These are phyloP conservation scores for Clavelina lepadiformis DNA, from an alignment of 23 tunicate species.

Conservation along the genomic window DNA sequence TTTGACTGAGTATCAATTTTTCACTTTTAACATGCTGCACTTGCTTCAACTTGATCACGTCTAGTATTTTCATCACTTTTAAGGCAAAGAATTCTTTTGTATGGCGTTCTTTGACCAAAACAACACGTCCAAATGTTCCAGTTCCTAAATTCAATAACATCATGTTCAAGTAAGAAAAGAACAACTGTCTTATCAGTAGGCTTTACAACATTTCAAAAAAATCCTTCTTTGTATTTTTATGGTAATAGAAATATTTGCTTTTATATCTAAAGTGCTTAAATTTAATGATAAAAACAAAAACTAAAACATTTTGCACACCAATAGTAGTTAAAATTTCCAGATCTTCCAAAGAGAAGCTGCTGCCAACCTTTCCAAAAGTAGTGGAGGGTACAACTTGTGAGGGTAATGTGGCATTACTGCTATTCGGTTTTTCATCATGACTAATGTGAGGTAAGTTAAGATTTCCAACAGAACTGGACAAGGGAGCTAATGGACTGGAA, in stretches of 20 bases:
- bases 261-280: too few species aligned
- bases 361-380: constrained; percentile 17
- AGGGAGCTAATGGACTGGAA: too few species aligned
- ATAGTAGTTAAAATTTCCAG: constrained; percentile 42
- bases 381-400: neutral
- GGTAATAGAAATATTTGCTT: too few species aligned
- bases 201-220: too few species aligned
- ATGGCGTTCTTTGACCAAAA: constrained; percentile 50
- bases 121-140: constrained; percentile 82
- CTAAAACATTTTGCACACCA: constrained; percentile 5
- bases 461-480: constrained; percentile 26
- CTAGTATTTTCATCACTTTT: constrained; percentile 67
- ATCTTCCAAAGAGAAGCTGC: constrained; percentile 12
- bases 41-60: constrained; percentile 49
- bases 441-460: constrained; percentile 39
- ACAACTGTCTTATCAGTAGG: too few species aligned
- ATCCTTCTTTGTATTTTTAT: too few species aligned
- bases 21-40: constrained; percentile 69
- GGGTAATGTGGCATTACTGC: neutral
- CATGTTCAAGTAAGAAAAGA: too few species aligned
- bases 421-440: neutral
- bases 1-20: constrained; percentile 35
- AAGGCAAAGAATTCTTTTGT: constrained; percentile 62
- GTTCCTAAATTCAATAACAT: too few species aligned
- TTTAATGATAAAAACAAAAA: neutral